Evolutionary conservation across 2,797 vertebrate species (phyloP).

Genomic region (Prionace glauca): DNA sequence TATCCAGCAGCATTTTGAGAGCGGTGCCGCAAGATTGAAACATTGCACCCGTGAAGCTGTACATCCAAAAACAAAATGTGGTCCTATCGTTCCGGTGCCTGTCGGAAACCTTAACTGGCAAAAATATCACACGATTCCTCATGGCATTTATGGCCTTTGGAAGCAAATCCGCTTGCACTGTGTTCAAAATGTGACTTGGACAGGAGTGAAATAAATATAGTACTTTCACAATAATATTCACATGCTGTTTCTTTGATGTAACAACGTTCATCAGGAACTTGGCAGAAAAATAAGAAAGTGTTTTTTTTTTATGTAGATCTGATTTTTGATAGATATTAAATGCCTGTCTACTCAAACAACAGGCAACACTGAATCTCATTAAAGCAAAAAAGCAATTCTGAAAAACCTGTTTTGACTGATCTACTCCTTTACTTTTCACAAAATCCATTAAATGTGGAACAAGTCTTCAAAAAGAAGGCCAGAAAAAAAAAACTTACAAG

Average conservation of each 20-base stretch:
- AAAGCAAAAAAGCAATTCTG: slow-evolving; percentile 81
- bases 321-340: slow-evolving; percentile 77
- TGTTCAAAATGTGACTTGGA: background rate
- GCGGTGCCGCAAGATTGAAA: background rate
- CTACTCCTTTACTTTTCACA: slow-evolving; percentile 75
- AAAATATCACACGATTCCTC: background rate
- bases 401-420: slow-evolving; percentile 76
- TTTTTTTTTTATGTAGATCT: slow-evolving; percentile 56
- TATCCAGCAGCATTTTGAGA: background rate
- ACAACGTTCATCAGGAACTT: background rate
- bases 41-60: background rate
- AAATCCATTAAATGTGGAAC: slow-evolving; percentile 95
- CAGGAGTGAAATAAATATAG: slow-evolving; percentile 9
- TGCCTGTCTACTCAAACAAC: slow-evolving; percentile 78
- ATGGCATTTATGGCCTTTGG: background rate
- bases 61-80: background rate
- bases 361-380: slow-evolving; percentile 83
- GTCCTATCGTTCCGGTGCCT: background rate
- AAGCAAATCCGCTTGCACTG: background rate
- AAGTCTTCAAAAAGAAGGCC: slow-evolving; percentile 99
- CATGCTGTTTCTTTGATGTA: slow-evolving; percentile 19
- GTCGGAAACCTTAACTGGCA: background rate
- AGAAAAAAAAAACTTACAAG: slow-evolving; percentile 96
- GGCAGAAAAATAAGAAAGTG: background rate
- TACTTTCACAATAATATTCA: background rate